Evolutionary conservation across 2,113 vertebrate genomes (phyloP).

Genomic region (Caracal caracal): DNA sequence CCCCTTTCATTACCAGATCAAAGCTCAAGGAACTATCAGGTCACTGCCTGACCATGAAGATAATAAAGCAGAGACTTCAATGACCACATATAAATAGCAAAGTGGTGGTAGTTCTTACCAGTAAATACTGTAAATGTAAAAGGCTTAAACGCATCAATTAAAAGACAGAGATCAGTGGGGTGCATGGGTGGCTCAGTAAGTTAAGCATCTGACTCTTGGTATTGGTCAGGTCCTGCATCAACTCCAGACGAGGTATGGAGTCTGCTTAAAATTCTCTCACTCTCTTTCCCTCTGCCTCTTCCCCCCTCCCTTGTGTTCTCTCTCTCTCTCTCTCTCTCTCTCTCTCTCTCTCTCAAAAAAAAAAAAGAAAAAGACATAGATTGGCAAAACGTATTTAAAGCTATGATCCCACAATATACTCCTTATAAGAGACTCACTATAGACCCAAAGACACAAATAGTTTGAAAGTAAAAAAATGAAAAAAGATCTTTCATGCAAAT

Average conservation of each 20-base stretch:
- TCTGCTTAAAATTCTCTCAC: too few species aligned
- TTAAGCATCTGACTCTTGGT: too few species aligned
- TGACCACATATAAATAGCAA: slow-evolving; percentile 10
- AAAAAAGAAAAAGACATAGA: not conserved
- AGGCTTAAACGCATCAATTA: not conserved
- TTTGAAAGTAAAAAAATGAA: slow-evolving; percentile 14
- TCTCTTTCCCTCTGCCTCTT: too few species aligned
- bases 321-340: too few species aligned
- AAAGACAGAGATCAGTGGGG: not conserved
- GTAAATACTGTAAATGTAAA: slow-evolving; percentile 32
- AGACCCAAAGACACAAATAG: not conserved
- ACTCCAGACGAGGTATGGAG: too few species aligned
- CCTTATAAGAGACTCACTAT: not conserved
- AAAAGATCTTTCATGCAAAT: not conserved
- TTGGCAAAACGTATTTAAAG: not conserved
- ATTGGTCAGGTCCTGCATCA: too few species aligned
- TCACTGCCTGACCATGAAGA: not conserved
- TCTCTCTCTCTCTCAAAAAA: too few species aligned
- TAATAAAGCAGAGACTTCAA: not conserved
- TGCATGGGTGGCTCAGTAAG: too few species aligned
- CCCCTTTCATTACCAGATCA: not conserved
- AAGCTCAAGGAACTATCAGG: not conserved
- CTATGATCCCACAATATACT: not conserved
- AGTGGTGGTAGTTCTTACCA: not conserved
- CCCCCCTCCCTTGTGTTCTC: too few species aligned